Evolutionary conservation across 2,888 invertebrate species (phyloP), one percentile per base, ranked within the genome.

Genomic region (Hypomecis atomaria): DNA sequence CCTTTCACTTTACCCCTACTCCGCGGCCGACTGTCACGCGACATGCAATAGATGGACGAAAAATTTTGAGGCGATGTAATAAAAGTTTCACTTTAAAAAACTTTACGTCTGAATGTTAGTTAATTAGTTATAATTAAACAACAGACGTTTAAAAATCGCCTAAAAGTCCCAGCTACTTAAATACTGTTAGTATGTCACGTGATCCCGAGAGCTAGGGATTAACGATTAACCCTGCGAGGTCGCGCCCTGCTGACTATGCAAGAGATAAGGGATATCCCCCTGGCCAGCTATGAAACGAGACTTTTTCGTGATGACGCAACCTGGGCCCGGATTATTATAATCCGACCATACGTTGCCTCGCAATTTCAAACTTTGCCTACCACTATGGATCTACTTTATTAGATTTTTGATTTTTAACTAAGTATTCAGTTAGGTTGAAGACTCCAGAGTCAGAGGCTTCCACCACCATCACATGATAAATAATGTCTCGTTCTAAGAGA

Each of bases 251-350:
- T 56, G 56, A 56, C 56, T 56, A 56, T 47, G 38, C 38, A 7
- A 52, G 45, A 56, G 23, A 56, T 56, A 56, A 56, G 47, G 56
- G 56, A 37, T 56, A 40, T 33, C 56, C 56, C 47, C 45, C 40
- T 56, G 56, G 47, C 47, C 56, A 56, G 56, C 56, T 56, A 47
- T 48, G 48, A 56, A 56, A 38, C 11, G 47, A 33, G 49, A 38
- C 23, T 56, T 56, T 56, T 56, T 56, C 45, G 47, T 45, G 55
- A 55, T 55, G 55, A 55, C 45, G 50, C 55, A 37, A 13, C 55
- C 13, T 45, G 44, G 7, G 55, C 10, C 9, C 13, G 37, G 55
- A 45, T 55, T 55, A 55, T 55, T 44, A 55, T 55, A 45, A 45
- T 55, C 55, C 45, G 9, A n/a, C 36, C 45, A 45, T 43, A 45